Evolutionary conservation across 2,888 invertebrate species (phyloP), one percentile per base, ranked within the genome.

Genomic region (Tubulanus polymorphus): DNA sequence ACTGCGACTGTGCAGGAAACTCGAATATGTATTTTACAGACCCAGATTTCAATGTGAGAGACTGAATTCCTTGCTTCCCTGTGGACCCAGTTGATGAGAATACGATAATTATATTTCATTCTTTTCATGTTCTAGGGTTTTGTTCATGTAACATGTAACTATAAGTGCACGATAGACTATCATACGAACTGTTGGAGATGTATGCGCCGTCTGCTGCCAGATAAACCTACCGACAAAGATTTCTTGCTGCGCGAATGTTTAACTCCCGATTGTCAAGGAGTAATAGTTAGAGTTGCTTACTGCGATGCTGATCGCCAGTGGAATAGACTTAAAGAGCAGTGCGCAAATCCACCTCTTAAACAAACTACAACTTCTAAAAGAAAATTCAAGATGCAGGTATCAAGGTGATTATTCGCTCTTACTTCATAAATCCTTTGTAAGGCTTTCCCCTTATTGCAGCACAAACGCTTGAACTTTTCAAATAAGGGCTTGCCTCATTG

Each of bases 41-140:
- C 56, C 69, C 68, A 28, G 66, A 66, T 37, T 71, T 68, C 54
- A 66, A 64, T 63, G 71, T 71, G 56, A 41, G 47, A 20, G n/a
- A 12, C n/a, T 32, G n/a, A 10, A 12, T 32, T 32, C n/a, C 10
- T 32, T 32, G 35, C 35, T 32, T 32, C n/a, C 35, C 10, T 32
- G n/a, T 32, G 10, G 10, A 12, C 10, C 10, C 35, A 32, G 35
- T 10, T 32, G 35, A 32, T 12, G 35, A 32, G 35, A 10, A n/a
- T n/a, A 12, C 35, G 35, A 12, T n/a, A 10, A 32, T n/a, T 32
- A n/a, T 32, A 32, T 12, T 32, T 12, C 10, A 41, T 8, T 20
- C 15, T 41, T 15, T 8, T 5, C 23, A 15, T 29, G n/a, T 63
- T 63, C 12, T 55, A 69, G 69, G 69, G 69, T n/a, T 61, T 60